Conservation (phyloP, 2,797 vertebrate species). For the Gorsachius magnificus region DNA sequence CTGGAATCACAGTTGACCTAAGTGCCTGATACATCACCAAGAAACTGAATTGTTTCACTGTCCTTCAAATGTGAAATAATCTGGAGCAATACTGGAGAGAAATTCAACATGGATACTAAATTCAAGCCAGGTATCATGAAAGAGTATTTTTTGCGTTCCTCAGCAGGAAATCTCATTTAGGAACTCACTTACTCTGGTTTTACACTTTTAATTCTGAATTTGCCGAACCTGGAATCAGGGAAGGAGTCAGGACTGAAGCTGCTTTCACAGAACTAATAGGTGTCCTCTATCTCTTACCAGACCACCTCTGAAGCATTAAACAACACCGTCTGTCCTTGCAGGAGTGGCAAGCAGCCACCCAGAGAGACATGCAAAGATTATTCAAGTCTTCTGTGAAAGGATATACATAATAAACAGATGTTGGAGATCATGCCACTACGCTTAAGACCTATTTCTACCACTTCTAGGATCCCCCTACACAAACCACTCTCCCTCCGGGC, state of each 20-base stretch:
- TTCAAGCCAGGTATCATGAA: background rate
- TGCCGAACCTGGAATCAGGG: background rate
- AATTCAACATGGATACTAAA: background rate
- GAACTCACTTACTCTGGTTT: background rate
- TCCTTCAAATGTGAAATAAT: background rate
- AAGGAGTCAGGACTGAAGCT: background rate
- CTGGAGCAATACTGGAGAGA: background rate
- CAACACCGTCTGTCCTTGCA: background rate
- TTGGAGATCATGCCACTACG: background rate
- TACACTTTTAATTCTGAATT: background rate
- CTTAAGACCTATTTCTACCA: background rate
- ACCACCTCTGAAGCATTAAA: background rate
- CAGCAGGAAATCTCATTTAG: background rate
- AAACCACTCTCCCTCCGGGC: background rate
- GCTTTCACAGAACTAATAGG: background rate
- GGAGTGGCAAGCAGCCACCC: background rate
- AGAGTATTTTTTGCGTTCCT: background rate
- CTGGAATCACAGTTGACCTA: background rate
- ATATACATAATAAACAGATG: background rate
- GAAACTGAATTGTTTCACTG: background rate
- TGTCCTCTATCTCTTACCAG: background rate
- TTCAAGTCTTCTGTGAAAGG: background rate
- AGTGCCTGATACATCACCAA: background rate
- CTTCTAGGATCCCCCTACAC: background rate
- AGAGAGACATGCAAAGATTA: background rate